Conservation (phyloP, 2,797 vertebrate genomes). For the Bradypodion ventrale region DNA sequence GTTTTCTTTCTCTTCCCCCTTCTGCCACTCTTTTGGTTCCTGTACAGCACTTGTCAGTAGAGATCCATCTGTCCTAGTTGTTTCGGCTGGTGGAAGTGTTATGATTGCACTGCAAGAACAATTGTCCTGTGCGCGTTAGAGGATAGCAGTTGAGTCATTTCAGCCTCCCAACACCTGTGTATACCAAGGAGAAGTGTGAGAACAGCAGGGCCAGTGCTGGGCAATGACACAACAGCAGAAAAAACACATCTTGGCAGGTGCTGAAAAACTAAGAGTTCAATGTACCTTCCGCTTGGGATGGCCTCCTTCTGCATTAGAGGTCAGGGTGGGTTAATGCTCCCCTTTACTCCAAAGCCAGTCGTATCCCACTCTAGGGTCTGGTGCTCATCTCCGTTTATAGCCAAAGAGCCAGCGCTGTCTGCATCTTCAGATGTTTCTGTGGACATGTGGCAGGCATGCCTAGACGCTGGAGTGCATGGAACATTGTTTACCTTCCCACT, state of each 20-base stretch:
- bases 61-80: not conserved
- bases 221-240: not conserved
- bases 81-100: conserved; percentile 1
- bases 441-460: too few relatives aligned
- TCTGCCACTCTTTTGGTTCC: not conserved
- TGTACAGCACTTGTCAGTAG: not conserved
- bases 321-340: too few relatives aligned
- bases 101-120: not conserved
- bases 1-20: not conserved
- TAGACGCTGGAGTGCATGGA: too few relatives aligned
- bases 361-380: too few relatives aligned
- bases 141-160: conserved; percentile 30
- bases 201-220: not conserved
- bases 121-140: not conserved
- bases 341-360: too few relatives aligned
- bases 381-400: too few relatives aligned
- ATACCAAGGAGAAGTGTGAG: not conserved
- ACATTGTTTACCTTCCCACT: too few relatives aligned
- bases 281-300: too few relatives aligned
- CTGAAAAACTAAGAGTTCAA: not conserved
- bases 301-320: not conserved
- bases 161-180: not conserved
- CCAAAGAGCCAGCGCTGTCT: too few relatives aligned
- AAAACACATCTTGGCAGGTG: rapidly evolving
- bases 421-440: too few relatives aligned